phyloP scores from a whole-genome alignment of 37 sponge, comb jelly and placozoan species.

The Chondrilla cf. caribensis region DNA sequence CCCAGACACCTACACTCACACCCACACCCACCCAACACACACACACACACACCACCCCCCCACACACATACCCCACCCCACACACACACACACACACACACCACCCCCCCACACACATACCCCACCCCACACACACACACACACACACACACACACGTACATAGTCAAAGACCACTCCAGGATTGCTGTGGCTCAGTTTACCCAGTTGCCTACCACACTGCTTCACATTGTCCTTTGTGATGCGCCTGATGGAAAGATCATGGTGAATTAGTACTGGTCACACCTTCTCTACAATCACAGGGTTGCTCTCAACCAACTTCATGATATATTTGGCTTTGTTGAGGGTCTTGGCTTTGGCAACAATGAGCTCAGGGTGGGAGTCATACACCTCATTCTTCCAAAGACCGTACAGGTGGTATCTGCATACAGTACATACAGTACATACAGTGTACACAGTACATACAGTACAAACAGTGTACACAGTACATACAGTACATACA shows the following conservation, averaged over 20 bases:
- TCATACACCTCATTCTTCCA: constrained; percentile 93
- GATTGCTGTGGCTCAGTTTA: constrained; percentile 94
- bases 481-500: too few relatives aligned
- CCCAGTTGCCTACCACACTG: constrained; percentile 94
- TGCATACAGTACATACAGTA: constrained; percentile 15
- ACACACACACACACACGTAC: constrained; percentile 43
- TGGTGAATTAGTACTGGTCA: neutral
- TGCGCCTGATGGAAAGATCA: constrained; percentile 67
- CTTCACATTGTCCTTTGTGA: constrained; percentile 97
- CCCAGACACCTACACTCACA: neutral
- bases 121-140: neutral
- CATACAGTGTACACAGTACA: too few relatives aligned
- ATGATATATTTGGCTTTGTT: constrained; percentile 76
- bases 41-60: too few relatives aligned
- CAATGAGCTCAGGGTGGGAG: constrained; percentile 64
- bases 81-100: too few relatives aligned
- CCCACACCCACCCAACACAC: too few relatives aligned
- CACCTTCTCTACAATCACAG: neutral
- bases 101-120: constrained; percentile 10
- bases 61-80: too few relatives aligned
- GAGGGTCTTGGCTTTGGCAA: constrained; percentile 69
- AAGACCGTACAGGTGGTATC: constrained; percentile 88
- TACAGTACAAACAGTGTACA: too few relatives aligned
- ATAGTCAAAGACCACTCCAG: constrained; percentile 91
- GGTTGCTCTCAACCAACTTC: constrained; percentile 67